Conservation (phyloP, 2,113 vertebrate genomes). For the Chloropsis hardwickii region DNA sequence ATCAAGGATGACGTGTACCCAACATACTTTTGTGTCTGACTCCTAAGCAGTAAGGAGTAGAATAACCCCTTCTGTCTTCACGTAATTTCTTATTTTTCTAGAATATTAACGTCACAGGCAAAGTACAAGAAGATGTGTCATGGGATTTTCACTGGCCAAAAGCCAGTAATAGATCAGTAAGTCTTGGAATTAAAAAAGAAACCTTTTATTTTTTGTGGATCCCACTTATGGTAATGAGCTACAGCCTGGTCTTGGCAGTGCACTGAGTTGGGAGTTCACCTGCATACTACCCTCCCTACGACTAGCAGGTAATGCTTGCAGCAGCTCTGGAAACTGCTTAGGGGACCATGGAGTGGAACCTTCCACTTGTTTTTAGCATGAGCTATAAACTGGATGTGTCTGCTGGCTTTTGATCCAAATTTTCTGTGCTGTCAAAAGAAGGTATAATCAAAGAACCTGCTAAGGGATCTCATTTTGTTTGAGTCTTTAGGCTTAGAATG, state of each 20-base stretch:
- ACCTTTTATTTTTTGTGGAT: background rate
- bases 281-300: background rate
- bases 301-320: background rate
- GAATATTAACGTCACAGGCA: background rate
- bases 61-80: background rate
- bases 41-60: background rate
- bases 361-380: background rate
- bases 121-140: background rate
- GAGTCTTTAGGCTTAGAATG: background rate
- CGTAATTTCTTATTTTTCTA: background rate
- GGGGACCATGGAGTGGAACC: background rate
- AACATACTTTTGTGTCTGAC: background rate
- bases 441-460: background rate
- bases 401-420: background rate
- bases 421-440: background rate
- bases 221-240: fast-evolving
- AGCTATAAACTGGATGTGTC: background rate
- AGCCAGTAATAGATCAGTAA: background rate
- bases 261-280: background rate
- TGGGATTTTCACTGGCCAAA: background rate
- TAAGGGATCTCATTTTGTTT: background rate
- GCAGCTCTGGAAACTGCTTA: background rate
- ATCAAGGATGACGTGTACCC: background rate
- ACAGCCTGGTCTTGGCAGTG: background rate
- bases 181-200: background rate